Percentiles rank a stretch among this genome's conserved stretches.
phyloP scores from a whole-genome alignment of 2,888 invertebrate genomes.

The Myopa testacea region DNA sequence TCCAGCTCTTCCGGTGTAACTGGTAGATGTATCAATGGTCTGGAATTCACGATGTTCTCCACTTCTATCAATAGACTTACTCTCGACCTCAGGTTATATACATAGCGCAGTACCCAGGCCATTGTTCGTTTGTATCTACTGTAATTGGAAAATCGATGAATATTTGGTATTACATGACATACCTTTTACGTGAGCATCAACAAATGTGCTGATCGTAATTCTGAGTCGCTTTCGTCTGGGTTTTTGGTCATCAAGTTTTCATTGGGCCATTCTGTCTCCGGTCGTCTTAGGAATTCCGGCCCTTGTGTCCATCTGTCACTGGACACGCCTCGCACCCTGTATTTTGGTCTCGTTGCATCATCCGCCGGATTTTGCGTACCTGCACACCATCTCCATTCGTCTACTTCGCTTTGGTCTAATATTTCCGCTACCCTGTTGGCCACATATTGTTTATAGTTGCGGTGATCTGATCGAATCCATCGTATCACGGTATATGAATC shows the following conservation, averaged over 20 bases:
- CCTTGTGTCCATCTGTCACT: conserved; percentile 29
- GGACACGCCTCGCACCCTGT: too few relatives aligned
- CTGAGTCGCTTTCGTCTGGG: not conserved
- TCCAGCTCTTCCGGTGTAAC: conserved; percentile 37
- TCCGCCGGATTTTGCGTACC: too few relatives aligned
- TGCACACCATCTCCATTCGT: too few relatives aligned
- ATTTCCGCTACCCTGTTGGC: too few relatives aligned
- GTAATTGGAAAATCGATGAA: not conserved
- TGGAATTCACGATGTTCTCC: conserved; percentile 30
- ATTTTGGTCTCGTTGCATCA: too few relatives aligned
- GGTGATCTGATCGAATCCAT: too few relatives aligned
- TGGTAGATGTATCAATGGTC: conserved; percentile 43
- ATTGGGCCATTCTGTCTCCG: conserved; percentile 8
- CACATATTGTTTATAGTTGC: too few relatives aligned
- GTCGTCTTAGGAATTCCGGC: conserved; percentile 22
- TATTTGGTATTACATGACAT: not conserved
- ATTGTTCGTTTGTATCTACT: not conserved
- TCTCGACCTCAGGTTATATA: not conserved
- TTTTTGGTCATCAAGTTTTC: not conserved
- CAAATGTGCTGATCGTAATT: not conserved
- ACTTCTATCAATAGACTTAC: conserved; percentile 34
- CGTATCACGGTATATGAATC: too few relatives aligned
- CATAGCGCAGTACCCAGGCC: not conserved
- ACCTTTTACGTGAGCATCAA: not conserved
- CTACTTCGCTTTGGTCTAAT: too few relatives aligned